Conservation (phyloP, 2,113 vertebrate species). For the zebrafish (Danio rerio) region DNA sequence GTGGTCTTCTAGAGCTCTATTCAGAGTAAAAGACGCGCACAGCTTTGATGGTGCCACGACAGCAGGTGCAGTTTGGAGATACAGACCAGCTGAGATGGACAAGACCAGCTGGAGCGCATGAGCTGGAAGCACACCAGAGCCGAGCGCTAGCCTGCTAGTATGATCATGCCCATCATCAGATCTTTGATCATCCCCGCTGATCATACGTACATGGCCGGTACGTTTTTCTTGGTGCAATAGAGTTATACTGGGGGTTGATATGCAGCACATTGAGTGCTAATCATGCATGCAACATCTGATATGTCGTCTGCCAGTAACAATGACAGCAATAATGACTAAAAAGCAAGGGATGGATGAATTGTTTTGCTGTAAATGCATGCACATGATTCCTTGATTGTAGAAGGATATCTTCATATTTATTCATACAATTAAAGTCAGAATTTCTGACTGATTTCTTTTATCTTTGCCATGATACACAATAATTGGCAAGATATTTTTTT, state of each 20-base stretch:
- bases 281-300: not conserved
- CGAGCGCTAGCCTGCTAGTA: not conserved
- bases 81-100: constrained; percentile 32
- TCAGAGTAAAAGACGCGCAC: not conserved
- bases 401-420: not conserved
- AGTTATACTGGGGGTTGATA: not conserved
- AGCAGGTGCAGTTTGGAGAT: constrained; percentile 21
- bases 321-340: not conserved
- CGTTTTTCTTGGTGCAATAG: not conserved
- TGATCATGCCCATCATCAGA: not conserved
- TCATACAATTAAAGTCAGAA: too few relatives aligned
- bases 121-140: constrained; percentile 24
- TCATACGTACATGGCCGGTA: not conserved
- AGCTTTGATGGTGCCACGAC: constrained; percentile 18
- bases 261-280: not conserved
- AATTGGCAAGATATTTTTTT: too few relatives aligned
- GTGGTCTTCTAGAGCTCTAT: not conserved
- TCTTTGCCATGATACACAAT: too few relatives aligned
- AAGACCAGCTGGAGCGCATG: constrained; percentile 26
- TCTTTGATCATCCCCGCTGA: constrained; percentile 3
- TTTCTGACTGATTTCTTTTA: too few relatives aligned
- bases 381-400: not conserved
- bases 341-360: not conserved
- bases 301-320: not conserved
- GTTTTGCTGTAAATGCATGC: too few relatives aligned